Conservation (phyloP, 2,888 invertebrate species). For the Heterodera filipjevi region DNA sequence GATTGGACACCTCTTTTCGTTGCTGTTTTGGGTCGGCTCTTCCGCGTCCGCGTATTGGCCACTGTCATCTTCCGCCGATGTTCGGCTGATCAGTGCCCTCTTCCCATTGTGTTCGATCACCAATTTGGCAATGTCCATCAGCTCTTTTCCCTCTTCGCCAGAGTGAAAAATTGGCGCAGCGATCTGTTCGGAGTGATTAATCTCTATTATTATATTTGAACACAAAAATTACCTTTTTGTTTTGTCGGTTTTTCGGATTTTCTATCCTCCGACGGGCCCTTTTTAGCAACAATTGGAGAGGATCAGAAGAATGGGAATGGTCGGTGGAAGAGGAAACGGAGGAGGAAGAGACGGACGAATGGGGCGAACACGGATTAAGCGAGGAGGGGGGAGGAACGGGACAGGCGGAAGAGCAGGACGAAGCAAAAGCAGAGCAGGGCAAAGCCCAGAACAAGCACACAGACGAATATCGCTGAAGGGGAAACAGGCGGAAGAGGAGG, state of each 20-base stretch:
- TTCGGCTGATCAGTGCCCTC: neutral
- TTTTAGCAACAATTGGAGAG: slow-evolving; percentile 19
- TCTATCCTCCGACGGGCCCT: slow-evolving; percentile 8
- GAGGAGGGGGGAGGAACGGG: neutral
- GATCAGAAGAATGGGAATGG: slow-evolving; percentile 12
- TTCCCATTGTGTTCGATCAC: slow-evolving; percentile 16
- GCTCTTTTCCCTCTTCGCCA: slow-evolving; percentile 19
- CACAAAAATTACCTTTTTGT: neutral
- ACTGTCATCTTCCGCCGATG: neutral
- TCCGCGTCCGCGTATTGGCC: slow-evolving; percentile 21
- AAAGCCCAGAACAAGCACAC: neutral
- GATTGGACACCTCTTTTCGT: neutral
- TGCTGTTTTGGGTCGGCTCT: neutral
- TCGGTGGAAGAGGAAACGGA: neutral
- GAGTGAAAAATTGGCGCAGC: neutral
- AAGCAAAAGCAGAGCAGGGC: slow-evolving; percentile 13
- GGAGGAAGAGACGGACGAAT: neutral
- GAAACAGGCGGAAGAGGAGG: neutral
- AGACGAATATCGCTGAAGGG: neutral
- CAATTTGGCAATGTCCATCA: slow-evolving; percentile 26
- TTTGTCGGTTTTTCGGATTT: neutral
- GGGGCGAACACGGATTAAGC: neutral
- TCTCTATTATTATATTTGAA: neutral
- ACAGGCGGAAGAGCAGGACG: slow-evolving; percentile 2
- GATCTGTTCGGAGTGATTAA: neutral